phyloP scores from a whole-genome alignment of 1,140 invertebrate genomes.

The Zaprionus ornatus region DNA sequence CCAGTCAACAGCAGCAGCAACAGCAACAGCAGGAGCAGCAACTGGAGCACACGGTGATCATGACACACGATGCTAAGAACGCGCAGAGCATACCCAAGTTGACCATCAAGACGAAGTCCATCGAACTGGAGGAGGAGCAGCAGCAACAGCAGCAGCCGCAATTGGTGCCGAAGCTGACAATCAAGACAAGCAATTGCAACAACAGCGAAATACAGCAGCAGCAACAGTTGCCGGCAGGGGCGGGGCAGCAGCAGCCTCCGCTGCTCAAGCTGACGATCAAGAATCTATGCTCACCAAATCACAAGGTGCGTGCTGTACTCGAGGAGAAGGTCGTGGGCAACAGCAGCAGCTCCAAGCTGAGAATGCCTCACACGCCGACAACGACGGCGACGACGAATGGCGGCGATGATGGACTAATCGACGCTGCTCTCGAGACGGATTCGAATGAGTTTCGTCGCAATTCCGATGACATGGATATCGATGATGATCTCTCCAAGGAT shows the following conservation, averaged over 20 bases:
- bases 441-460: slow-evolving; percentile 60
- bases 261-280: slow-evolving; percentile 80
- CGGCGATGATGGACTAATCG: slow-evolving; percentile 42
- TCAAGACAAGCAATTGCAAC: slow-evolving; percentile 56
- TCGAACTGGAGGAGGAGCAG: slow-evolving; percentile 53
- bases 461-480: slow-evolving; percentile 83
- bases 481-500: slow-evolving; percentile 68
- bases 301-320: slow-evolving; percentile 72
- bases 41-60: slow-evolving; percentile 74
- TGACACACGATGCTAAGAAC: slow-evolving; percentile 69
- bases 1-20: slow-evolving; percentile 10
- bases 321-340: slow-evolving; percentile 58
- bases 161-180: slow-evolving; percentile 69
- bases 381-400: slow-evolving; percentile 47
- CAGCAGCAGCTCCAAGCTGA: slow-evolving; percentile 45
- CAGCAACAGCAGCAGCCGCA: slow-evolving; percentile 22
- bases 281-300: slow-evolving; percentile 76
- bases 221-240: neutral
- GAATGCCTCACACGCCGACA: neutral
- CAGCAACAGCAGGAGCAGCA: slow-evolving; percentile 30
- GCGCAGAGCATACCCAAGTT: slow-evolving; percentile 75
- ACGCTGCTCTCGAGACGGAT: neutral
- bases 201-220: slow-evolving; percentile 16
- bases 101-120: slow-evolving; percentile 68
- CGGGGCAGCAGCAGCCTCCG: slow-evolving; percentile 46